A percentile compares a stretch with the other conserved stretches of the same genome.
Conservation (phyloP, 2,113 vertebrate species). For the Scartelaos histophorus region DNA sequence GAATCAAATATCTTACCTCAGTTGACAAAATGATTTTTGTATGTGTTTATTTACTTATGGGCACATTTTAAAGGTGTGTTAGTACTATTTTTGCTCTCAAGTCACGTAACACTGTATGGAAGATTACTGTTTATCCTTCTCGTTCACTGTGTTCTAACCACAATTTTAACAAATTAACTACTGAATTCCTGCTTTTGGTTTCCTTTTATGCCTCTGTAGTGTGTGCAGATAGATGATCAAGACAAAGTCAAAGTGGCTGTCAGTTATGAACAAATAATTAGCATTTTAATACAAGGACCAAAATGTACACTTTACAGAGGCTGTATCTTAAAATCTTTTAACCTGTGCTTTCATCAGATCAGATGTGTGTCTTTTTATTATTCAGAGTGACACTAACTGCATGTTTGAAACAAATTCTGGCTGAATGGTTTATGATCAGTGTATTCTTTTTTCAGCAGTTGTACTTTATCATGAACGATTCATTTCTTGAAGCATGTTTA, state of each 20-base stretch:
- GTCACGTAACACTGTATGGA: conserved; percentile 19
- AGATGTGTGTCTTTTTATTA: neutral
- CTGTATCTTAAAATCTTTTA: neutral
- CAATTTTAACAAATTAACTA: conserved; percentile 44
- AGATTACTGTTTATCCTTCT: conserved; percentile 5
- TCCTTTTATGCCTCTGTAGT: conserved; percentile 20
- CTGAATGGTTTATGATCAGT: conserved; percentile 3
- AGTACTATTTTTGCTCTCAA: conserved; percentile 5
- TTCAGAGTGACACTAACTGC: conserved; percentile 17
- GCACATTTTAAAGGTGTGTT: neutral
- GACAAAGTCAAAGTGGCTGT: neutral
- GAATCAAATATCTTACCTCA: conserved; percentile 25
- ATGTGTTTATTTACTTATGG: neutral
- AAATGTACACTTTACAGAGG: conserved; percentile 23
- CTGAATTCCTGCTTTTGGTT: conserved; percentile 33
- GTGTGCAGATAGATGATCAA: conserved; percentile 8
- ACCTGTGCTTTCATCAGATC: conserved; percentile 4
- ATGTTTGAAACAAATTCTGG: neutral
- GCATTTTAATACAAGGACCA: neutral
- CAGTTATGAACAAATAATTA: neutral
- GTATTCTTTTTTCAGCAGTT: neutral
- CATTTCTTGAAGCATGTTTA: neutral
- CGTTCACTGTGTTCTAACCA: conserved; percentile 47
- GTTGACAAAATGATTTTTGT: conserved; percentile 26
- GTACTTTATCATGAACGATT: neutral